phyloP scores from a whole-genome alignment of 2,113 vertebrate species.

The Rhizomys pruinosus region DNA sequence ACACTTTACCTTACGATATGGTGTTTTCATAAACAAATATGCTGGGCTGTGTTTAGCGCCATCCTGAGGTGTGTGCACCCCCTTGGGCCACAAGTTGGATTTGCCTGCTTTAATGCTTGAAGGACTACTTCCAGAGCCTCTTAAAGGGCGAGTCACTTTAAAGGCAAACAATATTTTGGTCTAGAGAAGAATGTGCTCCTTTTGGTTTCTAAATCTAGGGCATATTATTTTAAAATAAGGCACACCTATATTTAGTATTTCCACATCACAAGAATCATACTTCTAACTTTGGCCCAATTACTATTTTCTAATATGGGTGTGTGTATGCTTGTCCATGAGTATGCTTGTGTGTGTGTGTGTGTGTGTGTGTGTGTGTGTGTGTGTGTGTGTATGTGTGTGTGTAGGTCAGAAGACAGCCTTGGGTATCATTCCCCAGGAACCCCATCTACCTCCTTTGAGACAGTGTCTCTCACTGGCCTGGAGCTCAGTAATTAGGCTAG shows the following conservation, averaged over 20 bases:
- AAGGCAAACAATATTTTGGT: neutral
- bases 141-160: neutral
- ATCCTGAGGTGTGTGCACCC: neutral
- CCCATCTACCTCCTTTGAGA: neutral
- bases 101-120: neutral
- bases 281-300: constrained; percentile 49
- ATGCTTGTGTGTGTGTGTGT: neutral
- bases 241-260: constrained; percentile 33
- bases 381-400: neutral
- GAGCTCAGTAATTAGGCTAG: no score
- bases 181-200: neutral
- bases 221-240: constrained; percentile 37
- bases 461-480: neutral
- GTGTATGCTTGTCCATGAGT: neutral
- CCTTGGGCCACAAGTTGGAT: neutral
- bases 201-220: constrained; percentile 31
- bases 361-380: neutral
- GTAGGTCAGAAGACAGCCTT: neutral
- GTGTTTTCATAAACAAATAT: neutral
- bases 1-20: neutral
- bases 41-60: neutral
- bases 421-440: neutral
- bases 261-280: neutral
- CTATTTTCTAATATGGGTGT: neutral
- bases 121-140: neutral